A percentile compares a stretch with the other conserved stretches of the same genome.
phyloP scores from a whole-genome alignment of 35 echinoderm and acorn worm genomes.

The Nesometra sesokonis region DNA sequence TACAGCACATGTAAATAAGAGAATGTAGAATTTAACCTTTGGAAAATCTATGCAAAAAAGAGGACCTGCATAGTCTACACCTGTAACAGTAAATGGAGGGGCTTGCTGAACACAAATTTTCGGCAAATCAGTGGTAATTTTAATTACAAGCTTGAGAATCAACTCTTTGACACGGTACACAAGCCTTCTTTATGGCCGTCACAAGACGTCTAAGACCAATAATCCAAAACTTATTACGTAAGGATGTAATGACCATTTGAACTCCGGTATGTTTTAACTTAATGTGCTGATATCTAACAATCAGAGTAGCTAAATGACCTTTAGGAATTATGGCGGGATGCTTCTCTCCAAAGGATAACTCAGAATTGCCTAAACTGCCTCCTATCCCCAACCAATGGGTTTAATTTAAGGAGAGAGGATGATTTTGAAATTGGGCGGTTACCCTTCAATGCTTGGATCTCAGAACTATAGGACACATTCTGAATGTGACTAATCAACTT shows the following conservation, averaged over 20 bases:
- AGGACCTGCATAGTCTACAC: conserved; percentile 6
- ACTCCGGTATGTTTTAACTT: conserved; percentile 18
- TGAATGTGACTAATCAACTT: too few species aligned
- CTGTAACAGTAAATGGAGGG: conserved; percentile 5
- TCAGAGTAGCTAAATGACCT: too few species aligned
- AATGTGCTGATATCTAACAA: neutral
- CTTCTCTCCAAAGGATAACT: too few species aligned
- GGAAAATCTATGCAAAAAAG: conserved; percentile 11
- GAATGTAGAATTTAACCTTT: neutral
- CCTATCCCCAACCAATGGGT: too few species aligned
- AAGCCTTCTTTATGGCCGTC: neutral
- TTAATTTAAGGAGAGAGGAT: too few species aligned
- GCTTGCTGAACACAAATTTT: neutral
- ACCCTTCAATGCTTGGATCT: too few species aligned
- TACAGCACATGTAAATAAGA: conserved; percentile 17
- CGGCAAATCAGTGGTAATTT: neutral
- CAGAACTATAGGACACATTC: too few species aligned
- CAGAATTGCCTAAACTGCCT: too few species aligned
- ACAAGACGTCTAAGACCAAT: conserved; percentile 9
- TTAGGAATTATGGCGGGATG: too few species aligned
- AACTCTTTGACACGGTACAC: conserved; percentile 2
- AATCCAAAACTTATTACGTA: conserved; percentile 6
- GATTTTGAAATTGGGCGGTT: too few species aligned
- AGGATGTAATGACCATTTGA: neutral
- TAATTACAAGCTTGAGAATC: conserved; percentile 18